Percentiles rank a stretch among this genome's conserved stretches.
These are phyloP conservation scores for Perca schrenkii DNA, from an alignment of 2,113 vertebrate species.

Conservation along the genomic window DNA sequence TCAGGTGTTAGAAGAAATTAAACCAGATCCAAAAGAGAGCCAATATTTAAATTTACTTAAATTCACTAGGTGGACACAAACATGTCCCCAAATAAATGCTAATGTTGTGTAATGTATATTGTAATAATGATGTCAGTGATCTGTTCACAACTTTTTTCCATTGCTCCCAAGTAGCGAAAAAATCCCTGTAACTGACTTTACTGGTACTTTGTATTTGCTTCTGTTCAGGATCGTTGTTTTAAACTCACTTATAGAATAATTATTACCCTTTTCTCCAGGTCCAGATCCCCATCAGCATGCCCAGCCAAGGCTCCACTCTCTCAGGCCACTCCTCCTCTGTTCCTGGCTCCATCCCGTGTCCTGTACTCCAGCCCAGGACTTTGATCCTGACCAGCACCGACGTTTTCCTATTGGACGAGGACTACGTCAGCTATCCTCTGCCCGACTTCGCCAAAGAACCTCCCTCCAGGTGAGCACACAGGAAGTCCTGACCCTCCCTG, in stretches of 20 bases:
- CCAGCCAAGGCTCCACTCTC: slow-evolving; percentile 32
- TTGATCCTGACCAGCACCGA: slow-evolving; percentile 93
- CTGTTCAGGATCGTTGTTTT: background rate
- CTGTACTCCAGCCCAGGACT: slow-evolving; percentile 89
- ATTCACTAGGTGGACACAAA: no score
- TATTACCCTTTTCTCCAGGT: slow-evolving; percentile 51
- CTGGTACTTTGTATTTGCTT: background rate
- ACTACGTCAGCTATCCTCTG: slow-evolving; percentile 95
- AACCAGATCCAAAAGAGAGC: no score
- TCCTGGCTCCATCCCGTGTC: slow-evolving; percentile 60
- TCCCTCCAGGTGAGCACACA: slow-evolving; percentile 84
- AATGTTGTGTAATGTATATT: no score
- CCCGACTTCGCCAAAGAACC: slow-evolving; percentile 98
- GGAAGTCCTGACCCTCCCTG: background rate
- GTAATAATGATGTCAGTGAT: background rate
- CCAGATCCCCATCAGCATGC: slow-evolving; percentile 33
- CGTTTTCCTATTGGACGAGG: slow-evolving; percentile 94
- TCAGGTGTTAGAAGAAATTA: background rate
- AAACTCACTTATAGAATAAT: background rate
- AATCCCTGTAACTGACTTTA: no score
- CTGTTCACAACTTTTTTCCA: background rate
- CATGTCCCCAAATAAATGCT: no score
- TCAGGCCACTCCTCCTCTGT: slow-evolving; percentile 22
- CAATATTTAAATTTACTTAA: no score
- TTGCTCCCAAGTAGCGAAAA: background rate